phyloP scores from a whole-genome alignment of 2,797 vertebrate genomes.

The Leucoraja ocellata region DNA sequence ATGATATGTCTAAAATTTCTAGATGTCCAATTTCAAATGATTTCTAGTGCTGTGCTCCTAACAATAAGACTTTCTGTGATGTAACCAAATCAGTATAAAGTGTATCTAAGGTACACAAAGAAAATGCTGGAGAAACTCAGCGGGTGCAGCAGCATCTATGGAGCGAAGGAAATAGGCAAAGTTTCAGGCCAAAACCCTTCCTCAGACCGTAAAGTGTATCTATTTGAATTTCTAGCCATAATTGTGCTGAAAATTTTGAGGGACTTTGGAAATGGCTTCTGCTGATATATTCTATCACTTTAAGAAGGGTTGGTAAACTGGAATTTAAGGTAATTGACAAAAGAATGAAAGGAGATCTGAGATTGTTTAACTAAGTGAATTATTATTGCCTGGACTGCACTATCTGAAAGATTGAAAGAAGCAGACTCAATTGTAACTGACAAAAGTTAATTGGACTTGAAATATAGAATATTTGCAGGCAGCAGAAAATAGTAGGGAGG shows the following conservation, averaged over 20 bases:
- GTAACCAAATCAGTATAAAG: neutral
- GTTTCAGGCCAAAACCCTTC: too few relatives aligned
- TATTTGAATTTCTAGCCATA: neutral
- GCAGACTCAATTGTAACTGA: neutral
- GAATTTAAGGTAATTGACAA: neutral
- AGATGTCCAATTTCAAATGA: neutral
- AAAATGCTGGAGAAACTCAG: too few relatives aligned
- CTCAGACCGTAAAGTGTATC: neutral
- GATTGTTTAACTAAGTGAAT: neutral
- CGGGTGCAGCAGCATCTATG: too few relatives aligned
- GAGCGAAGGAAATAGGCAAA: too few relatives aligned
- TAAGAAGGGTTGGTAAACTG: neutral
- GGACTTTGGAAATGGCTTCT: neutral
- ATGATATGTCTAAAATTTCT: neutral
- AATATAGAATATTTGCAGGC: neutral
- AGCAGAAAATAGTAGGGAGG: neutral
- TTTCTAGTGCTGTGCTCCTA: neutral
- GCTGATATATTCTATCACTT: neutral
- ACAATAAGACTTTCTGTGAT: neutral
- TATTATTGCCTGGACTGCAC: neutral
- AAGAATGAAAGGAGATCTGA: neutral
- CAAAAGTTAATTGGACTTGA: neutral
- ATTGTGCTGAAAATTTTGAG: neutral
- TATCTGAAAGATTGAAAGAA: neutral
- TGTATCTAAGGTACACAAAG: neutral